Percentiles rank a stretch among this genome's conserved stretches.
Conservation (phyloP, 2,888 invertebrate genomes). For the Drosophila nigricruria region DNA sequence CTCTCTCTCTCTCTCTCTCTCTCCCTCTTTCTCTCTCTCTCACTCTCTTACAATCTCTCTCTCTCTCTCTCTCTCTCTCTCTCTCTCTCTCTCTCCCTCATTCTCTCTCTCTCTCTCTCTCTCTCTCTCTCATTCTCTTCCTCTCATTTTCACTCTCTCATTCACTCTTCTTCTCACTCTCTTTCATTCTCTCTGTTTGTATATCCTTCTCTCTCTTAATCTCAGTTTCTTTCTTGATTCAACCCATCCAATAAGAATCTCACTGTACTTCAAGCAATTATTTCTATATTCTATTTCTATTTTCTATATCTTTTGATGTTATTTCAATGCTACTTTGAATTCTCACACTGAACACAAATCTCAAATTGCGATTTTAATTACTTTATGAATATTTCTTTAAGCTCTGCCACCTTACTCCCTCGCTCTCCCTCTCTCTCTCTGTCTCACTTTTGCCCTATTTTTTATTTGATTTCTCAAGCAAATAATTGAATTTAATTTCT, state of each 20-base stretch:
- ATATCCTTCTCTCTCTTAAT: background rate
- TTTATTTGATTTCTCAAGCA: constrained; percentile 76
- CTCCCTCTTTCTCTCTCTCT: background rate
- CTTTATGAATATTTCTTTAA: background rate
- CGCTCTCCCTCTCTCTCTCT: background rate
- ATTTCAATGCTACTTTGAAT: background rate
- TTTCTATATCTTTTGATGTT: background rate
- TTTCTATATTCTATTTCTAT: background rate
- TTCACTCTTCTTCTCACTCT: background rate
- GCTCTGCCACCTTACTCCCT: background rate
- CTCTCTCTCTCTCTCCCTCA: background rate
- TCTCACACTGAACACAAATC: background rate
- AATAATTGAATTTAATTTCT: constrained; percentile 81
- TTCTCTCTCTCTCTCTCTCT: background rate
- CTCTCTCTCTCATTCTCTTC: background rate
- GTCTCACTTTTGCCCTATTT: constrained; percentile 18
- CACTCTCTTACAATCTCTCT: background rate
- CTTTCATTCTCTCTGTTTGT: background rate
- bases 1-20: background rate
- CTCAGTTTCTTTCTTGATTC: background rate
- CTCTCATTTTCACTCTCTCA: too few species aligned
- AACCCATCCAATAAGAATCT: background rate
- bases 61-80: background rate
- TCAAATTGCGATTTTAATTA: constrained; percentile 4
- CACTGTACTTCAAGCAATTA: background rate